These are phyloP conservation scores for Salmo trutta DNA, from an alignment of 2,797 vertebrate species.

Conservation along the genomic window DNA sequence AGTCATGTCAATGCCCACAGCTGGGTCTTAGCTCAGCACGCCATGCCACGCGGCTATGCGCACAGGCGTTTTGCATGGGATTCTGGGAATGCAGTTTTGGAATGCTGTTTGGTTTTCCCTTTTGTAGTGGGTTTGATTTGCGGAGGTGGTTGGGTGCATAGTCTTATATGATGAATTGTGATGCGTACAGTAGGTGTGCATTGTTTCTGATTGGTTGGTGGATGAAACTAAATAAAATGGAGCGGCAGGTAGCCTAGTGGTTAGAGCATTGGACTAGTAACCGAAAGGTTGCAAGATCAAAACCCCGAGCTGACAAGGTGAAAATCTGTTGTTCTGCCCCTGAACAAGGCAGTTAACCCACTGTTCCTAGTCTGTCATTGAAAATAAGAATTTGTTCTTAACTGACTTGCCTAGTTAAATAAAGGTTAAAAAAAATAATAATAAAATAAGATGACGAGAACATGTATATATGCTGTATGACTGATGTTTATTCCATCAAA, in stretches of 20 bases:
- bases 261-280: too few relatives aligned
- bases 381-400: too few relatives aligned
- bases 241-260: too few relatives aligned
- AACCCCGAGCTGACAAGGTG: too few relatives aligned
- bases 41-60: constrained; percentile 31
- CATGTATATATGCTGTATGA: neutral
- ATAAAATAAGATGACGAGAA: neutral
- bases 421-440: too few relatives aligned
- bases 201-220: neutral
- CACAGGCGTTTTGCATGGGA: constrained; percentile 12
- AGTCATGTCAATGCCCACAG: constrained; percentile 48
- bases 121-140: neutral
- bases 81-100: constrained; percentile 3
- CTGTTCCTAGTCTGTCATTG: too few relatives aligned
- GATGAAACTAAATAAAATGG: neutral
- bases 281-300: too few relatives aligned
- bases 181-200: neutral
- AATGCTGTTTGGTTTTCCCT: neutral
- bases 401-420: too few relatives aligned
- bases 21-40: constrained; percentile 48
- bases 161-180: neutral
- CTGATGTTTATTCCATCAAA: neutral
- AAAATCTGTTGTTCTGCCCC: too few relatives aligned
- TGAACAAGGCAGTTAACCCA: too few relatives aligned
- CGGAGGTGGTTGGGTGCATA: too few relatives aligned